Conservation (phyloP, 2,113 vertebrate species). For the Anthoscopus minutus region DNA sequence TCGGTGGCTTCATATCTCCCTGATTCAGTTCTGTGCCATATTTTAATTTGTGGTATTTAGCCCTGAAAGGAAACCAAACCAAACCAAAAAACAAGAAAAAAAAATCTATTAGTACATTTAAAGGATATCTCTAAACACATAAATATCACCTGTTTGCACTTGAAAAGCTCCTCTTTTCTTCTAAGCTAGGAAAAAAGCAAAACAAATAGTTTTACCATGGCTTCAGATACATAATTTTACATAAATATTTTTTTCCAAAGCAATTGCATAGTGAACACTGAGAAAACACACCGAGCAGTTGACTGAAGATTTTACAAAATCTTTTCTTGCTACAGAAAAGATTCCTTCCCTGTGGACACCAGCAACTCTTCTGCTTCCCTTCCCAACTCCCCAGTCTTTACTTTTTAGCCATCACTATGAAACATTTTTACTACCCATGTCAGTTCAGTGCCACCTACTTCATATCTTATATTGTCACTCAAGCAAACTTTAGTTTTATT, state of each 20-base stretch:
- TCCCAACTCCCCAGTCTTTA: not conserved
- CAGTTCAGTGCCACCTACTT: not conserved
- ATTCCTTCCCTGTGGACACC: not conserved
- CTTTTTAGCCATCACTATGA: not conserved
- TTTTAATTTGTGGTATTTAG: conserved; percentile 98
- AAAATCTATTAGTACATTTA: conserved; percentile 36
- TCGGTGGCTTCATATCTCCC: conserved; percentile 96
- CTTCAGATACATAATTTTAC: not conserved
- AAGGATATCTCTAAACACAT: not conserved
- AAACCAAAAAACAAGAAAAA: not conserved
- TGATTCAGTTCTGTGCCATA: conserved; percentile 98
- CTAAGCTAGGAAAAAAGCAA: not conserved
- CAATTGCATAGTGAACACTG: not conserved
- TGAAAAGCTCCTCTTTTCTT: not conserved
- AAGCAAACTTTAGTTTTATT: not conserved
- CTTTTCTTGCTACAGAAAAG: not conserved
- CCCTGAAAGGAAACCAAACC: conserved; percentile 70
- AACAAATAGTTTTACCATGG: not conserved
- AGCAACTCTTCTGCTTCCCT: not conserved
- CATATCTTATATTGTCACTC: not conserved
- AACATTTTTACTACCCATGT: not conserved
- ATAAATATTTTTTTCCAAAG: not conserved
- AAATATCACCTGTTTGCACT: not conserved
- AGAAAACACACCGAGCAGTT: not conserved
- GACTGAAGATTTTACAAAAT: not conserved